Evolutionary conservation across 1,140 invertebrate genomes (phyloP).

Genomic region (Trialeurodes vaporariorum): DNA sequence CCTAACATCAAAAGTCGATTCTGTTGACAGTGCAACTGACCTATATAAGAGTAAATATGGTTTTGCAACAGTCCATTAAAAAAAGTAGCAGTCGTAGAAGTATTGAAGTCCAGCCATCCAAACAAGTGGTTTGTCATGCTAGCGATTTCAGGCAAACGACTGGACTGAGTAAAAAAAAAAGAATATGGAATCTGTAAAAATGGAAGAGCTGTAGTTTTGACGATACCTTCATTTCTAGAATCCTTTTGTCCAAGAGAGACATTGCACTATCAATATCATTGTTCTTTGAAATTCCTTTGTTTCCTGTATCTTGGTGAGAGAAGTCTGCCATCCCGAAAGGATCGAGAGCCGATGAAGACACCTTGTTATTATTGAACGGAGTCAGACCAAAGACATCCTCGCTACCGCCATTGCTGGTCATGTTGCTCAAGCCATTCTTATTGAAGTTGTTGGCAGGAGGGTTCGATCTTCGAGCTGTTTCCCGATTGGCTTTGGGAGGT

Average conservation of each 20-base stretch:
- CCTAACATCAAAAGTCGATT: no score
- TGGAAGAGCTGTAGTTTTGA: no score
- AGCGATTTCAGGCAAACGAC: no score
- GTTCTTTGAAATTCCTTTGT: constrained; percentile 5
- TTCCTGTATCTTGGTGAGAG: constrained; percentile 32
- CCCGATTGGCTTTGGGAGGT: constrained; percentile 20
- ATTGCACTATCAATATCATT: constrained; percentile 53
- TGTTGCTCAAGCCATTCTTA: constrained; percentile 11
- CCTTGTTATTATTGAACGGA: constrained; percentile 18
- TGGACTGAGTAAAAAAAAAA: no score
- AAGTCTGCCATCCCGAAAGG: constrained; percentile 75
- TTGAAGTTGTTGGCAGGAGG: neutral
- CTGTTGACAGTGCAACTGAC: no score
- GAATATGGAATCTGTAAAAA: no score
- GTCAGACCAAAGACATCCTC: constrained; percentile 21
- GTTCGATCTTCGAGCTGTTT: constrained; percentile 12
- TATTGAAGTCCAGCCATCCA: no score
- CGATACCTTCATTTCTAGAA: constrained; percentile 79
- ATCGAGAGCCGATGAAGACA: constrained; percentile 29
- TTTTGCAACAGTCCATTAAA: no score
- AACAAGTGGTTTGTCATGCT: no score
- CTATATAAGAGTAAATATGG: no score
- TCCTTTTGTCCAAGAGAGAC: constrained; percentile 61
- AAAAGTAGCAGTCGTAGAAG: no score
- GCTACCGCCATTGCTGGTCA: constrained; percentile 8